A percentile compares a stretch with the other conserved stretches of the same genome.
phyloP scores from a whole-genome alignment of 2,888 invertebrate genomes.

The Acanthosepion esculentum region DNA sequence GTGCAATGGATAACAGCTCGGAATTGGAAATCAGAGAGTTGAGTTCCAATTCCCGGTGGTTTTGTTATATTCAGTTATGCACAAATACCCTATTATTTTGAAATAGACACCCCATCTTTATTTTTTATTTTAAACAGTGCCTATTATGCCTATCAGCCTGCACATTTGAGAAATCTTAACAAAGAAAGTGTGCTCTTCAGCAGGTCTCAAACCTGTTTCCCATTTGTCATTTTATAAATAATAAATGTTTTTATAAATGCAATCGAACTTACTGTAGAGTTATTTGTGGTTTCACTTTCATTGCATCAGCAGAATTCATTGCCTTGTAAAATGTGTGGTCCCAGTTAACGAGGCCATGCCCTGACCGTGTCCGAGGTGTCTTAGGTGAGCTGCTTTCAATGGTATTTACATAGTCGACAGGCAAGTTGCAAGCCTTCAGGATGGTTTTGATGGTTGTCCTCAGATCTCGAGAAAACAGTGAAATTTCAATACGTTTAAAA shows the following conservation, averaged over 20 bases:
- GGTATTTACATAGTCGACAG: slow-evolving; percentile 89
- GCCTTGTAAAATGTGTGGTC: slow-evolving; percentile 48
- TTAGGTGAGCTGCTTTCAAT: slow-evolving; percentile 52
- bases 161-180: too few species aligned
- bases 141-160: too few species aligned
- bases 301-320: background rate
- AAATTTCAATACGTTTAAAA: slow-evolving; percentile 80
- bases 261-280: slow-evolving; percentile 50
- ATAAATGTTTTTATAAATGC: background rate
- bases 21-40: too few species aligned
- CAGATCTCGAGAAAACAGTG: slow-evolving; percentile 79
- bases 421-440: slow-evolving; percentile 86
- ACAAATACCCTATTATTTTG: too few species aligned
- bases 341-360: background rate
- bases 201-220: too few species aligned
- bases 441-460: slow-evolving; percentile 85
- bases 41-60: too few species aligned
- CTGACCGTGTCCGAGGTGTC: slow-evolving; percentile 16
- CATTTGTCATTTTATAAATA: too few species aligned
- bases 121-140: too few species aligned
- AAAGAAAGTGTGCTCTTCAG: too few species aligned
- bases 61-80: too few species aligned
- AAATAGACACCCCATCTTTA: too few species aligned
- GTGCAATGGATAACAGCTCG: too few species aligned
- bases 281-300: background rate